Evolutionary conservation across 2,888 invertebrate genomes (phyloP), one percentile per base, ranked within the genome.

Genomic region (Entomobrya multifasciata): DNA sequence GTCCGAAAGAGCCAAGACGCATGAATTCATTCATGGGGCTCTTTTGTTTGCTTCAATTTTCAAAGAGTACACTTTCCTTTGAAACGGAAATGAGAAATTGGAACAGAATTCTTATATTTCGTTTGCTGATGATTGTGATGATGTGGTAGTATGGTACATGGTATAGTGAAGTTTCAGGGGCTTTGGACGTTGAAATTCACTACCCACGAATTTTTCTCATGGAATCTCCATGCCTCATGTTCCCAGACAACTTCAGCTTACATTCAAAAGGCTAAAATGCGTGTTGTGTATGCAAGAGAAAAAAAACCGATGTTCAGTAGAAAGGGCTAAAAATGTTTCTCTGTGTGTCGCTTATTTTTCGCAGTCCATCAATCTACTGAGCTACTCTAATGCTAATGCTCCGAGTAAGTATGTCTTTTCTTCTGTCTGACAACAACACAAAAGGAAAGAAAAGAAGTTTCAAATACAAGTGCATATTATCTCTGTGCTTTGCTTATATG

Each of bases 61-160:
- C 84, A 84, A 84, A 84, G 84, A 70, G 84, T 84, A 67, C 84
- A 70, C 30, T 84, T 84, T 81, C 78, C 52, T 84, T 84, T 84
- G 78, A 84, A 78, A 84, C 84, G 84, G 84, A 84, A 84, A 84
- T 84, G 84, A 84, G 84, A 84, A 84, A 84, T 84, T 80, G 67
- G 80, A 80, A 70, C 27, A 55, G 80, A 70, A 70, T 67, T 55
- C 70, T 70, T 52, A 41, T 55, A 49, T 72, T 72, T 13, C 49
- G 13, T 49, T 22, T 20, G 20, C 20, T 22, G 44, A 70, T 44
- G 36, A 36, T 36, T 36, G 36, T 36, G 36, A 36, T 36, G 36
- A 36, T 36, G 36, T 36, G 36, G 36, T 8, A 8, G 36, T 36
- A 8, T 36, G 36, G 36, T 36, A 8, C n/a, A n/a, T n/a, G n/a